These are phyloP conservation scores for Indicator maculatus DNA, from an alignment of 2,113 vertebrate genomes.

Conservation along the genomic window DNA sequence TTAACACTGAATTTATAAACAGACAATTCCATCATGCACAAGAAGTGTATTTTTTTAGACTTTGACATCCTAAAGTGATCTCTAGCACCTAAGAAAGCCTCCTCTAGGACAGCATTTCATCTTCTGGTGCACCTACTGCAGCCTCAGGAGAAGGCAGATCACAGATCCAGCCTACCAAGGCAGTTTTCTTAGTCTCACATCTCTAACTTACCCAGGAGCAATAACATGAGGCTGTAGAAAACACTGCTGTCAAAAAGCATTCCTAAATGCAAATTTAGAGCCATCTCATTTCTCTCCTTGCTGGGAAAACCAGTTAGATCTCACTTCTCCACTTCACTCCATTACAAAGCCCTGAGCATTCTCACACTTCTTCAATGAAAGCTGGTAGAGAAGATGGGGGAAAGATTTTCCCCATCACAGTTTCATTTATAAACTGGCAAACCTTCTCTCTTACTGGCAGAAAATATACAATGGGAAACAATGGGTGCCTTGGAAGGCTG, in stretches of 20 bases:
- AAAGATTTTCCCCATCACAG: background rate
- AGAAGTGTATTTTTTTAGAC: background rate
- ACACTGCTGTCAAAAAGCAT: background rate
- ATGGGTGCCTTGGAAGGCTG: background rate
- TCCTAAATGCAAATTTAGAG: background rate
- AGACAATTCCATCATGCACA: background rate
- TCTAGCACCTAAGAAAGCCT: background rate
- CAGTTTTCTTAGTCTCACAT: background rate
- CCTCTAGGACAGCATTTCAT: background rate
- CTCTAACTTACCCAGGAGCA: background rate
- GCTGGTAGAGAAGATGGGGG: background rate
- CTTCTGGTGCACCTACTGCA: background rate
- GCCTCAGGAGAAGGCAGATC: background rate
- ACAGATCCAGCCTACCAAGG: background rate
- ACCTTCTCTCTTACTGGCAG: background rate
- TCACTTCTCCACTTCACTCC: background rate
- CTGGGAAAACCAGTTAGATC: background rate
- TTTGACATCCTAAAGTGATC: background rate
- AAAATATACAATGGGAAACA: background rate
- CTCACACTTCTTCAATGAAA: background rate
- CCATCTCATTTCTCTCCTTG: background rate
- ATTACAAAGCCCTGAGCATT: background rate
- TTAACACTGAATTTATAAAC: background rate
- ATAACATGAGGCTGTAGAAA: background rate
- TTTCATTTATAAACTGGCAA: background rate